Base-by-base conservation (phyloP, 2,113 vertebrate species). In the Salvelinus alpinus region DNA sequence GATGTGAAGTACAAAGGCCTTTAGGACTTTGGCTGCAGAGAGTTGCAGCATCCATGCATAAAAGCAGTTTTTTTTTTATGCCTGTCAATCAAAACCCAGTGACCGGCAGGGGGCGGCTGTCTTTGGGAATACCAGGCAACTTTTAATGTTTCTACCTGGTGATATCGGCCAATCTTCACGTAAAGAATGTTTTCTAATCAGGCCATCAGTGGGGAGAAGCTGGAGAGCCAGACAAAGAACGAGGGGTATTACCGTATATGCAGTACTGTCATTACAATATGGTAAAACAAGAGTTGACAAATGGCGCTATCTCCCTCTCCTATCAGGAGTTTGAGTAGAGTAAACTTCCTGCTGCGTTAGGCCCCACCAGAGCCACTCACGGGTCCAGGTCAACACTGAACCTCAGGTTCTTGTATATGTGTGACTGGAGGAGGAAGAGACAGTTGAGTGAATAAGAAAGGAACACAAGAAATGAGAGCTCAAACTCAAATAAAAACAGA, bases 181-280 rank as follows among this genome's bases (percentile, higher is more conserved):
- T 99, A 97, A 97, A 0, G 98, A 99, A 89, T 99, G 94, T 87
- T 99, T 99, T 77, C 98, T 94, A 86, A 99, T 99, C 98, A 99
- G 99, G 38, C 98, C 98, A 0, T 99, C 98, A 0, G 94, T 94
- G 66, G 98, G 98, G 27, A 99, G 94, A 14, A 99, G 92, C 97
- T 99, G 24, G 16, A 64, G 60, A 64, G 38, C 7, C 38, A 38
- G 8, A 38, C 38, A 38, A 38, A 38, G 38, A 38, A 38, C 34
- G 8, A 38, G 8, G 34, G 34, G 34, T 38, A 9, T 38, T 38
- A 38, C 34, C 5, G 13, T 31, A 34, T 38, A 38, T 38, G 8
- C 34, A 38, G 1, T 38, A 38, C 38, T 38, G 29, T 27, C 11
- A 66, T 66, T 66, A 29, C 25, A 14, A 29, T 6, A 13, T 27